These are phyloP conservation scores for Flexamia atlantica DNA, from an alignment of 2,888 invertebrate genomes.

Conservation along the genomic window DNA sequence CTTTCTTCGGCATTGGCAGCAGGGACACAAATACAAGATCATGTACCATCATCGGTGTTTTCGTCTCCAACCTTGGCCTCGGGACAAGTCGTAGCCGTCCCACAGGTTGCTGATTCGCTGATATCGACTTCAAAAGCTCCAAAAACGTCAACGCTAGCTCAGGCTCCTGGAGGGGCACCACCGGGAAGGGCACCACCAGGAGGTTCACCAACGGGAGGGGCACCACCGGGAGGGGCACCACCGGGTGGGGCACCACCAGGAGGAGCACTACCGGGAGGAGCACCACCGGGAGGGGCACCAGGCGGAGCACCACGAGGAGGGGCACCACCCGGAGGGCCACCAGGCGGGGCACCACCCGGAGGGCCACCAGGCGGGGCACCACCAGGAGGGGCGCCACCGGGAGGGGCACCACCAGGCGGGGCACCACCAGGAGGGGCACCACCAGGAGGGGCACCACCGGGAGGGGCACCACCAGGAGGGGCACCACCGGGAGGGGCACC, in stretches of 20 bases:
- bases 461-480: background rate
- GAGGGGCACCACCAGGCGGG: background rate
- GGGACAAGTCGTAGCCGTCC: background rate
- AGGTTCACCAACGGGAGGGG: background rate
- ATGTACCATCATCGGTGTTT: background rate
- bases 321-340: background rate
- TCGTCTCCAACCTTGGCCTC: background rate
- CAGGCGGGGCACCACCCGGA: background rate
- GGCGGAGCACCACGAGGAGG: background rate
- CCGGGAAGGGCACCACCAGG: background rate
- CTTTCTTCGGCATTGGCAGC: background rate
- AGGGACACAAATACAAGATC: background rate
- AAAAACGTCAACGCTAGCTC: background rate
- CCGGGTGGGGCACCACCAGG: background rate
- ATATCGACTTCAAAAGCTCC: background rate
- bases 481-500: background rate
- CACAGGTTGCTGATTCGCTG: background rate
- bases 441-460: background rate
- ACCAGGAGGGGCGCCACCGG: background rate
- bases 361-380: background rate
- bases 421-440: background rate
- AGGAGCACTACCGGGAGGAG: background rate
- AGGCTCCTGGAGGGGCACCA: background rate
- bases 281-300: background rate
- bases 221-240: background rate